Percentiles rank a stretch among this genome's conserved stretches.
Evolutionary conservation across 2,113 vertebrate species (phyloP).

Genomic region (Siniperca chuatsi): DNA sequence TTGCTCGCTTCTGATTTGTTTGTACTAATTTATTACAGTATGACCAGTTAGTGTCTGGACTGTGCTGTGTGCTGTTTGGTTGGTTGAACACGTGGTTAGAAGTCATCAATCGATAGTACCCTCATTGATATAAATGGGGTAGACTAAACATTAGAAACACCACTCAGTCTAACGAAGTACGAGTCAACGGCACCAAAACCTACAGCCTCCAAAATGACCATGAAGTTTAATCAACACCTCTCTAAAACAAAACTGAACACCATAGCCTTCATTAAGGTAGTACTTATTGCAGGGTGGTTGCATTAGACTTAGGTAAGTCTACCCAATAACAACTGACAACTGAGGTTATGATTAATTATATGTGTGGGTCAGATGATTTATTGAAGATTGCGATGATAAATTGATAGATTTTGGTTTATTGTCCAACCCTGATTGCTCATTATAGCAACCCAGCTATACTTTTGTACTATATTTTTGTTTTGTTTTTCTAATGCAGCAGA

Average conservation of each 20-base stretch:
- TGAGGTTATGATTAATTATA: neutral
- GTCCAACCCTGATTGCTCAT: neutral
- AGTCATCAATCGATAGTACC: neutral
- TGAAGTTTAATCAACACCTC: neutral
- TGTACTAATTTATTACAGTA: too few species aligned
- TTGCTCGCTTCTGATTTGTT: too few species aligned
- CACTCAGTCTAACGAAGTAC: neutral
- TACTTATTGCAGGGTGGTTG: neutral
- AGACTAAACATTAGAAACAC: neutral
- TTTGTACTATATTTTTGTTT: neutral
- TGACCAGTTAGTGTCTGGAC: neutral
- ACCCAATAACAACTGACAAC: neutral
- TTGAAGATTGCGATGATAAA: neutral
- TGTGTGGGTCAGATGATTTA: neutral
- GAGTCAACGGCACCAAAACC: neutral
- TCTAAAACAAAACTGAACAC: neutral
- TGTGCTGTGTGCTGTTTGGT: too few species aligned
- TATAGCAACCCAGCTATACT: too few species aligned
- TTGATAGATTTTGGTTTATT: neutral
- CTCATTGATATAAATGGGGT: too few species aligned
- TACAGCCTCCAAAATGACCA: neutral
- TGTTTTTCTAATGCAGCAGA: slow-evolving; percentile 4
- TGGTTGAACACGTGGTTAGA: neutral
- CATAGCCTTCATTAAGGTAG: too few species aligned
- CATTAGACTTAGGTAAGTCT: neutral